Evolutionary conservation across 2,888 invertebrate genomes (phyloP).

Genomic region (Eupelmus urozonus): DNA sequence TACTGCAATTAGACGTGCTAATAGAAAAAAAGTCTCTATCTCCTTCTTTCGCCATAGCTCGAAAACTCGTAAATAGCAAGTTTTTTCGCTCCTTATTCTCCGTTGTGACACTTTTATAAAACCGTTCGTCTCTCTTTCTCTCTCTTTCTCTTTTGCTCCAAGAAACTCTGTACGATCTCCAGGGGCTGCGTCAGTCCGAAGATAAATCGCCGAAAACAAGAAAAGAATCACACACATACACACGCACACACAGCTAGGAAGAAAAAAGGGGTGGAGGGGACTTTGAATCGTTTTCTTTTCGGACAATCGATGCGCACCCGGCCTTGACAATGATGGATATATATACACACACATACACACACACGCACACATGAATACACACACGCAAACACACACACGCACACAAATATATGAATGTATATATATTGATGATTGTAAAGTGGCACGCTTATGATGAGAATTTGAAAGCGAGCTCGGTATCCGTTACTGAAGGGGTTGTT

Average conservation of each 20-base stretch:
- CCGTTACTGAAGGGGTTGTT: not conserved
- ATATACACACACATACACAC: no score
- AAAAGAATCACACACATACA: not conserved
- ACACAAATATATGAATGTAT: no score
- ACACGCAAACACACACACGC: no score
- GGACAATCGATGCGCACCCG: not conserved
- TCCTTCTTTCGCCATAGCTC: not conserved
- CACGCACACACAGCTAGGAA: not conserved
- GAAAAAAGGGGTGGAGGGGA: not conserved
- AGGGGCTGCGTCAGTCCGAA: slow-evolving; percentile 21
- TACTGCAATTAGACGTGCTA: slow-evolving; percentile 22
- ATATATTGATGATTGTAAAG: no score
- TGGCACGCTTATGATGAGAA: no score
- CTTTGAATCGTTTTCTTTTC: slow-evolving; percentile 20
- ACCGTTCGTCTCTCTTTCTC: slow-evolving; percentile 22
- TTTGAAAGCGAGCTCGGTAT: no score
- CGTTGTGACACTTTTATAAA: slow-evolving; percentile 48
- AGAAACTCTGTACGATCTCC: slow-evolving; percentile 20
- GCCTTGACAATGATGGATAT: no score
- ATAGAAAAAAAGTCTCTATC: slow-evolving; percentile 13
- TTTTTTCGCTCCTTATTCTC: not conserved
- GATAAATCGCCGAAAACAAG: slow-evolving; percentile 39
- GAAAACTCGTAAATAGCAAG: not conserved
- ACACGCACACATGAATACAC: no score
- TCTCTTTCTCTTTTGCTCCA: no score